Base-by-base conservation (phyloP, 2,797 vertebrate species). In the Neomorphus geoffroyi region DNA sequence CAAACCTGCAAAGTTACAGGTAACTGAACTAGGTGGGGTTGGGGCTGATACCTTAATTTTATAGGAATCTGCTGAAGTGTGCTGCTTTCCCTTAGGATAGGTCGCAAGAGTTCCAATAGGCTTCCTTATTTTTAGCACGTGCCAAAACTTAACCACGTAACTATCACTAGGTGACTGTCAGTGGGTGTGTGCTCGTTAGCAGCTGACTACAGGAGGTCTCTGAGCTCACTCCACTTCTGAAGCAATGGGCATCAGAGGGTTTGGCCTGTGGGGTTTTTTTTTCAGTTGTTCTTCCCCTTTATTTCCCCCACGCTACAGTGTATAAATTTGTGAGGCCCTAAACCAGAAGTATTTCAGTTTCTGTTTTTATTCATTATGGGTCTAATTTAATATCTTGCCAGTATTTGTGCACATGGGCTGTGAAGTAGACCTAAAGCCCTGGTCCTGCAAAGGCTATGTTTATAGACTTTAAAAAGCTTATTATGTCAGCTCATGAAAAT, bases 21-120 rank as follows among this genome's bases (percentile, higher is more conserved):
- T 8, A 67, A 22, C 2, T 27, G 19, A 43, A 24, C 33, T 13
- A 21, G 19, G 30, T 5, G 26, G 46, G 7, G 3, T 7, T 50
- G 17, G 35, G 43, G 26, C 26, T n/a, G 22, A 13, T 73, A 16
- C 22, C 8, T 66, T 74, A 5, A 6, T 10, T 53, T 41, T 17
- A 8, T 9, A 32, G 3, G 13, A 13, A 15, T 27, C 4, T 12
- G 1, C 1, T 28, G 13, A 14, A 60, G 10, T 13, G 18, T 2
- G 2, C 15, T 64, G 46, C 26, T 48, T 46, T 64, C 61, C 26
- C 1, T 27, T 32, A 8, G 5, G 6, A 17, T 3, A 48, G 35
- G 8, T 39, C 14, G 32, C 14, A 57, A 71, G 53, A 30, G 7
- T 35, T 48, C 15, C 17, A 43, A 4, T 4, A 0, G 10, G 15